Evolutionary conservation across 2,888 invertebrate genomes (phyloP), one percentile per base, ranked within the genome.

Genomic region (Eupithecia subfuscata): DNA sequence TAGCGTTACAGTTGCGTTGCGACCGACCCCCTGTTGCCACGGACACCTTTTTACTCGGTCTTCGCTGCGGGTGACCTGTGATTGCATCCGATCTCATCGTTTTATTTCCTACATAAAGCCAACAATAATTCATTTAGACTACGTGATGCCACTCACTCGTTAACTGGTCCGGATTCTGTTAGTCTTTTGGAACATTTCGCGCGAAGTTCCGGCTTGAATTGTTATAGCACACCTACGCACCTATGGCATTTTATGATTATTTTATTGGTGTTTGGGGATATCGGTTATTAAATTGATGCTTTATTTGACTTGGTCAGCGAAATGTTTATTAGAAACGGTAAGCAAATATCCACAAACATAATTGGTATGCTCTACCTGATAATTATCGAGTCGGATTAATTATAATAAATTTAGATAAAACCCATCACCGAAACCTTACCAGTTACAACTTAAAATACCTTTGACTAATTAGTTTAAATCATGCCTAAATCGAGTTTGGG

Each of bases 101-200:
- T 93, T 94, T 93, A 94, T 93, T 90, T 91, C 91, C 92, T 88
- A 89, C 92, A 94, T 94, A 94, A 95, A 94, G 92, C 94, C 94
- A 92, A 94, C 93, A 94, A 94, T 94, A 92, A 94, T 94, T 94
- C 94, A 95, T 95, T 94, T 94, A 94, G 93, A 92, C 91, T 91
- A 94, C 93, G 94, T 94, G 94, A 94, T 89, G 94, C 93, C 94
- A 93, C 93, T 94, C 92, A 93, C 88, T 93, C 90, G 92, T 91
- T 94, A 92, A 93, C 93, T 91, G 89, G 91, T 88, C 87, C 89
- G 86, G 88, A 88, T 89, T 86, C 88, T 84, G 83, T 80, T 84
- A 76, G 87, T 89, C 88, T 89, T 90, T 88, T 86, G 84, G 73
- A 78, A 75, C 69, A 79, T 75, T 80, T 82, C 76, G 79, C 81